These are phyloP conservation scores for Cosmia pyralina DNA, from an alignment of 2,888 invertebrate genomes.

Conservation along the genomic window DNA sequence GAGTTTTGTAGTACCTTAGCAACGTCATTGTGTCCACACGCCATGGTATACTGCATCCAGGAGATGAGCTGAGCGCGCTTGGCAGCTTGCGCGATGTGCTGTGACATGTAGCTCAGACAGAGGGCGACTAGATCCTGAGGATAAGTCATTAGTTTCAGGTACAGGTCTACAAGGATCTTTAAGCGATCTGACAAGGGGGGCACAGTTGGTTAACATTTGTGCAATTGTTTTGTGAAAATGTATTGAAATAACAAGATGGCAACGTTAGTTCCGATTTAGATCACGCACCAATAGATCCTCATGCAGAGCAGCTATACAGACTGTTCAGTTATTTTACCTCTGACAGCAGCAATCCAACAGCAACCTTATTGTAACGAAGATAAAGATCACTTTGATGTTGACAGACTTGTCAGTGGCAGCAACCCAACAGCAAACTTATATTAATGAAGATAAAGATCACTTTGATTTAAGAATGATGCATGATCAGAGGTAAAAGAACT, in stretches of 20 bases:
- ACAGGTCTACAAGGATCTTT: not conserved
- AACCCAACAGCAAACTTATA: too few species aligned
- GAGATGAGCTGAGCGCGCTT: constrained; percentile 95
- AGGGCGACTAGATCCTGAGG: constrained; percentile 94
- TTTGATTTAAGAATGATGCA: too few species aligned
- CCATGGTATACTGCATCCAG: constrained; percentile 97
- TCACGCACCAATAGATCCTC: not conserved
- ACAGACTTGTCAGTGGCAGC: too few species aligned
- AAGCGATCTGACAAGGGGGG: not conserved
- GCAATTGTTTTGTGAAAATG: not conserved
- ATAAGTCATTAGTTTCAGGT: not conserved
- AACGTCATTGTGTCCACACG: constrained; percentile 94
- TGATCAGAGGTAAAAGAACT: too few species aligned
- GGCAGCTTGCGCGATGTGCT: constrained; percentile 96
- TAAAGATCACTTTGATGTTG: too few species aligned
- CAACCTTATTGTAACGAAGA: too few species aligned
- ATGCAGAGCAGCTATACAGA: too few species aligned
- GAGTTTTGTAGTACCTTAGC: constrained; percentile 85
- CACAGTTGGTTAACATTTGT: not conserved
- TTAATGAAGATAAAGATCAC: too few species aligned
- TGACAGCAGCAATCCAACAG: too few species aligned
- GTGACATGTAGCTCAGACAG: constrained; percentile 96
- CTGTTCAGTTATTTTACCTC: too few species aligned
- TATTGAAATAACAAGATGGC: not conserved
- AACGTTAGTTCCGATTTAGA: not conserved